Evolutionary conservation across 2,113 vertebrate species (phyloP), one percentile per base, ranked within the genome.

Genomic region (Ia io): DNA sequence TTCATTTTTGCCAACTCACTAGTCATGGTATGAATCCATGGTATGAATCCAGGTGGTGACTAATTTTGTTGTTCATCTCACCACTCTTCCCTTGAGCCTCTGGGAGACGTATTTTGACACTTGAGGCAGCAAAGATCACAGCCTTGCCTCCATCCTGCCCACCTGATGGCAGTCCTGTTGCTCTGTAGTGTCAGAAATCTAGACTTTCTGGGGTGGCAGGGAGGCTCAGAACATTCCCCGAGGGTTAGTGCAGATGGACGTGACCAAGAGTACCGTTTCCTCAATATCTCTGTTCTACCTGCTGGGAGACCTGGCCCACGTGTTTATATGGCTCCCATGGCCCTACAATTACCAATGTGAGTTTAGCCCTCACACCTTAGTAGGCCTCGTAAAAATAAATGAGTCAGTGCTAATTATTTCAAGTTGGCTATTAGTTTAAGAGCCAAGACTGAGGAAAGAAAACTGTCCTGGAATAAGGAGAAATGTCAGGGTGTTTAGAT

Each of bases 1-100:
- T 88, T 92, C 63, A 90, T n/a, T 44, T 95, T 97, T 96, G 96
- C 97, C 97, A 97, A 85, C 61, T 42, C 44, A 1, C 95, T 97
- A 70, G 95, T 97, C 97, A 97, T 65, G 96, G 76, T 56, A 56
- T 53, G 74, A 92, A 92, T 76, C 20, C 56, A 59, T 59, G 56
- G 56, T 59, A 23, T 25, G 3, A 28, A n/a, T 95, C 92, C 61
- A 97, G 94, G 71, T 32, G 0, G 76, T 95, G 96, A 95, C 95
- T 93, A 70, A 93, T 40, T 95, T 94, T 77, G 65, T 69, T 93
- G 84, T 92, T 79, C 49, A 42, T 77, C 87, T 53, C 59, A 28
- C 37, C 87, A 1, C n/a, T 20, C 7, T 35, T 95, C 67, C 40
- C 53, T 63, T 80, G 80, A 37, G 65, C 59, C 70, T 82, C 69